A percentile compares a stretch with the other conserved stretches of the same genome.
Evolutionary conservation across 2,797 vertebrate species (phyloP).

Genomic region (Carduelis carduelis): DNA sequence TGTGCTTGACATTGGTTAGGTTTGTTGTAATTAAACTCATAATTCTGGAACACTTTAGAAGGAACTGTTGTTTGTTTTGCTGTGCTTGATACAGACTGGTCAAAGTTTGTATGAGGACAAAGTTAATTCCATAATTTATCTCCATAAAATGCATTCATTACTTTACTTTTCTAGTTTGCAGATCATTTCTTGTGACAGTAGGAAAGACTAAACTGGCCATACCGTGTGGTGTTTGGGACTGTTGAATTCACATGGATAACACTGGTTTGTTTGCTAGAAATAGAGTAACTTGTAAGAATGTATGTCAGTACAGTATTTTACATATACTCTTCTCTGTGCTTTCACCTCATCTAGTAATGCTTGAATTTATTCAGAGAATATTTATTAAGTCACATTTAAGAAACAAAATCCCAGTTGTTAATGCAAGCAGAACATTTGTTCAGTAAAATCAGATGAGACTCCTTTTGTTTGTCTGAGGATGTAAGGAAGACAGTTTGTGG

Average conservation of each 20-base stretch:
- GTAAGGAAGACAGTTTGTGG: not conserved
- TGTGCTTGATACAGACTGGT: not conserved
- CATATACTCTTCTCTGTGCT: not conserved
- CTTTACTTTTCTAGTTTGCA: not conserved
- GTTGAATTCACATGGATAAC: fast-evolving
- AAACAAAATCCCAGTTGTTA: not conserved
- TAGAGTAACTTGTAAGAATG: not conserved
- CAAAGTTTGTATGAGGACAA: not conserved
- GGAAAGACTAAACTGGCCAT: not conserved
- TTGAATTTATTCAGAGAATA: not conserved
- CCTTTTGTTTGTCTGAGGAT: not conserved
- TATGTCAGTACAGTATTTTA: fast-evolving
- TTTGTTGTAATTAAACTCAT: not conserved
- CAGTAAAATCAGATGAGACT: not conserved
- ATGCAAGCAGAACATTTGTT: not conserved
- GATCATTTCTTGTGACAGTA: not conserved
- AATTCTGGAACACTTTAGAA: not conserved
- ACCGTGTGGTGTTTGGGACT: not conserved
- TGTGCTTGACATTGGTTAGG: not conserved
- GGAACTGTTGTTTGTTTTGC: not conserved
- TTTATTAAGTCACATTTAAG: not conserved
- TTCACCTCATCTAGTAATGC: not conserved
- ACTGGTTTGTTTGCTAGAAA: not conserved
- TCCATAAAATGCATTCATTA: not conserved
- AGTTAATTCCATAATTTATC: not conserved